Evolutionary conservation across 2,888 invertebrate genomes (phyloP).

Genomic region (Amphipyra berbera): DNA sequence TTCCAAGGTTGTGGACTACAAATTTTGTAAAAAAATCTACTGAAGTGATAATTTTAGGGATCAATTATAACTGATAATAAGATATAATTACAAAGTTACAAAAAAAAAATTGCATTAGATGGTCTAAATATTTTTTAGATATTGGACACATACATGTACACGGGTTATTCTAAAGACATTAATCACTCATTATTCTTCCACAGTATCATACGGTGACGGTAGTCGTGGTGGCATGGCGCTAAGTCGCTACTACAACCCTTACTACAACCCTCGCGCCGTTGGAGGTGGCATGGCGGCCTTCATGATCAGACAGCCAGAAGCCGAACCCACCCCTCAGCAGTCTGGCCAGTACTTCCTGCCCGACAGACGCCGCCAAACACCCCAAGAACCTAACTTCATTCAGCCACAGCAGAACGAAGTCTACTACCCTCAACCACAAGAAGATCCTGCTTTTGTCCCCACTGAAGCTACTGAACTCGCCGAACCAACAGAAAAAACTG

Average conservation of each 20-base stretch:
- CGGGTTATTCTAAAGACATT: background rate
- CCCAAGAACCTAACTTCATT: conserved; percentile 70
- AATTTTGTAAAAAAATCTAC: too few relatives aligned
- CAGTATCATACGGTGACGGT: conserved; percentile 84
- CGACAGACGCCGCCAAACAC: conserved; percentile 82
- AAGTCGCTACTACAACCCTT: conserved; percentile 85
- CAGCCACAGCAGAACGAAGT: conserved; percentile 84
- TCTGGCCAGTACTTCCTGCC: conserved; percentile 82
- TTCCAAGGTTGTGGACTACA: too few relatives aligned
- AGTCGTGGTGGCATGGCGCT: conserved; percentile 82
- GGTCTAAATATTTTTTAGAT: too few relatives aligned
- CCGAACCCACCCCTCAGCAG: conserved; percentile 62
- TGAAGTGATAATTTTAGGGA: too few relatives aligned
- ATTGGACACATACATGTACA: too few relatives aligned
- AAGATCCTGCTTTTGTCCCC: conserved; percentile 64
- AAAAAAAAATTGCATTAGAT: too few relatives aligned
- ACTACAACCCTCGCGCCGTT: conserved; percentile 74
- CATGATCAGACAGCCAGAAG: conserved; percentile 79
- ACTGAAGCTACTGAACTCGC: conserved; percentile 75
- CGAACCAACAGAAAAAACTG: conserved; percentile 77
- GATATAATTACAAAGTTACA: too few relatives aligned
- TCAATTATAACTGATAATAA: too few relatives aligned
- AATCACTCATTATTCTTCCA: conserved; percentile 23
- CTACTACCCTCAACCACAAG: conserved; percentile 76
- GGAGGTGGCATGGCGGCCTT: conserved; percentile 83